Evolutionary conservation across 2,797 vertebrate species (phyloP).

Genomic region (Hylomyscus alleni): DNA sequence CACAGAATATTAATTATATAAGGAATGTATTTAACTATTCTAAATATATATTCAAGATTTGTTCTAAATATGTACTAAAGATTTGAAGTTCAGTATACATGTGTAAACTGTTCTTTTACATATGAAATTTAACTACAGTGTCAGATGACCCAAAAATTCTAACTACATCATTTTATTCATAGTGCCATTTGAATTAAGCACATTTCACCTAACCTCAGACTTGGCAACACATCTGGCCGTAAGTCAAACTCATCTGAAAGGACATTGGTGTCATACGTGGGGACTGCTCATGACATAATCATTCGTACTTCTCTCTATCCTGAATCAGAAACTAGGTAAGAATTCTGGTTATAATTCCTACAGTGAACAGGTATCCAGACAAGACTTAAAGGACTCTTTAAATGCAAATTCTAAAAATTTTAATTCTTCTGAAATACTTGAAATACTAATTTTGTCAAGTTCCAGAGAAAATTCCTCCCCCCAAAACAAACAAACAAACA

Average conservation of each 20-base stretch:
- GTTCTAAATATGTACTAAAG: not conserved
- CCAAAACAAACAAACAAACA: too few relatives aligned
- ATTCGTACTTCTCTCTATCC: not conserved
- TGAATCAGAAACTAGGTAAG: not conserved
- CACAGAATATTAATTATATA: not conserved
- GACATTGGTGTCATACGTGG: not conserved
- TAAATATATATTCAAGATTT: conserved; percentile 3
- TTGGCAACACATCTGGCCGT: not conserved
- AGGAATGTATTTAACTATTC: not conserved
- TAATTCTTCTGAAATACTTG: not conserved
- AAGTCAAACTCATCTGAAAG: not conserved
- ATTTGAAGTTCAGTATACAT: not conserved
- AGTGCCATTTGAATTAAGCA: conserved; percentile 34
- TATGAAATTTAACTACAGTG: not conserved
- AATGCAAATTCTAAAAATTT: conserved; percentile 29
- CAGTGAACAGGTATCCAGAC: not conserved
- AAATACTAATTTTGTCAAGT: conserved; percentile 54
- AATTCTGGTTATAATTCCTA: not conserved
- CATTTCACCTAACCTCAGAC: not conserved
- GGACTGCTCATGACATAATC: not conserved
- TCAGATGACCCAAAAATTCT: not conserved
- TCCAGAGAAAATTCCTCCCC: not conserved
- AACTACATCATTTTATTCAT: not conserved
- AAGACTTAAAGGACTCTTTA: not conserved
- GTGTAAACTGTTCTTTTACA: conserved; percentile 17